Percentiles rank a stretch among this genome's conserved stretches.
Evolutionary conservation across 1,140 invertebrate species (phyloP).

Genomic region (Alviniconcha marisindica): DNA sequence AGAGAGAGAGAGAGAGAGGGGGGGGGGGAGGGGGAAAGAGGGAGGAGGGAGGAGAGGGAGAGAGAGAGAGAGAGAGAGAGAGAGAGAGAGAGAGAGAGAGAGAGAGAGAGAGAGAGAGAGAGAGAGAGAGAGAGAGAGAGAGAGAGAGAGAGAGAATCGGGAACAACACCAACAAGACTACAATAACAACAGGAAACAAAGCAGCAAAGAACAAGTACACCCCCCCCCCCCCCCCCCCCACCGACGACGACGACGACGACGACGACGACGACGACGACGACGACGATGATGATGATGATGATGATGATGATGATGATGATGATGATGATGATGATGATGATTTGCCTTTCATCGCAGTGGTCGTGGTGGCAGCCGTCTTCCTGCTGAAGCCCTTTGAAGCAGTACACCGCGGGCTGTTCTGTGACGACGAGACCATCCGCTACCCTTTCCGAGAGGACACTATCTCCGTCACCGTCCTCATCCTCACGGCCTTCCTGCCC

Average conservation of each 20-base stretch:
- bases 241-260: too few species aligned
- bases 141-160: too few species aligned
- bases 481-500: neutral
- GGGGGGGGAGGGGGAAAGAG: neutral
- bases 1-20: slow-evolving; percentile 10
- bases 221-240: too few species aligned
- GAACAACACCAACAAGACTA: too few species aligned
- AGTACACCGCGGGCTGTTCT: neutral
- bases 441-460: slow-evolving; percentile 13
- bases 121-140: neutral
- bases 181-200: too few species aligned
- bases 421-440: slow-evolving; percentile 23
- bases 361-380: neutral
- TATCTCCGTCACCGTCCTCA: neutral
- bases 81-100: neutral
- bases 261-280: too few species aligned
- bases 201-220: too few species aligned
- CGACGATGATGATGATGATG: too few species aligned
- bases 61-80: slow-evolving; percentile 5
- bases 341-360: neutral
- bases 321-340: too few species aligned
- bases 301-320: too few species aligned
- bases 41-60: neutral
- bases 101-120: neutral
- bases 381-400: neutral